These are phyloP conservation scores for Botia kubotai DNA, from an alignment of 2,797 vertebrate genomes.

Conservation along the genomic window DNA sequence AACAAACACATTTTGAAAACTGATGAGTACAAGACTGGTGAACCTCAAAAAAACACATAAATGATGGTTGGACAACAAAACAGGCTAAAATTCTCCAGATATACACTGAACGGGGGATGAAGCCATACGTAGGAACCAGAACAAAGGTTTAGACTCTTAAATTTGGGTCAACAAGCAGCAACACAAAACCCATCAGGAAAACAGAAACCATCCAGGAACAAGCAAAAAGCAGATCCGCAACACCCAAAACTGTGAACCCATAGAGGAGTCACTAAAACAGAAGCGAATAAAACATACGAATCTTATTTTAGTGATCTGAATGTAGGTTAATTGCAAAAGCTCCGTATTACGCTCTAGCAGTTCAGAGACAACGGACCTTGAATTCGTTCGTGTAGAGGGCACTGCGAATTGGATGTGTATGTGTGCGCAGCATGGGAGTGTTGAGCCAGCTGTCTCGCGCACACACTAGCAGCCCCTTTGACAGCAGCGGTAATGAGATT, in stretches of 20 bases:
- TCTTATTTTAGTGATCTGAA: conserved; percentile 26
- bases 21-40: not conserved
- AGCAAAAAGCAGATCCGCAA: not conserved
- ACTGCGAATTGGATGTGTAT: conserved; percentile 45
- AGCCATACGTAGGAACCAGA: not conserved
- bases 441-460: conserved; percentile 55
- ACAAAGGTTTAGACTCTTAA: not conserved
- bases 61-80: not conserved
- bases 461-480: conserved; percentile 8
- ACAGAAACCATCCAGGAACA: not conserved
- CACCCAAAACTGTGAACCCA: not conserved
- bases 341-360: conserved; percentile 8
- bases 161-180: not conserved
- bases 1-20: conserved; percentile 11
- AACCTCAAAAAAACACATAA: not conserved
- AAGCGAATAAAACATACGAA: conserved; percentile 16
- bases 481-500: conserved; percentile 57
- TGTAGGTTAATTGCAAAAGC: conserved; percentile 40
- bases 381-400: conserved; percentile 40
- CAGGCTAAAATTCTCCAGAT: not conserved
- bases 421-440: conserved; percentile 50
- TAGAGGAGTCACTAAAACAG: not conserved
- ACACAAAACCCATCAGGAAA: not conserved
- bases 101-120: not conserved
- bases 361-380: conserved; percentile 36